These are phyloP conservation scores for Aphrophora alni DNA, from an alignment of 2,888 invertebrate genomes.

Conservation along the genomic window DNA sequence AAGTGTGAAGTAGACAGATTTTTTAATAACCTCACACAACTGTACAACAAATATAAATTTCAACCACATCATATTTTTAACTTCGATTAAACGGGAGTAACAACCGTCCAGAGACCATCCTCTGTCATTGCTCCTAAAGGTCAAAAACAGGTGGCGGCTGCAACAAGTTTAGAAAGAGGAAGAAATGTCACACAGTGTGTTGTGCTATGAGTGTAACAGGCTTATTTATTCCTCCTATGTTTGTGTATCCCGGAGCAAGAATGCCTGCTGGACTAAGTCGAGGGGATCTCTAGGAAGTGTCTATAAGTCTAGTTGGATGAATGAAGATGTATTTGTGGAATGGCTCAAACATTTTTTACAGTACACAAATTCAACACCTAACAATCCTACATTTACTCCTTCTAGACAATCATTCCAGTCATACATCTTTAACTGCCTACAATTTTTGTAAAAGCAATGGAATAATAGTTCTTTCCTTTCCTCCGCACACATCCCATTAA, in stretches of 20 bases:
- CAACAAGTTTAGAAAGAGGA: too few relatives aligned
- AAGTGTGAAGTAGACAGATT: too few relatives aligned
- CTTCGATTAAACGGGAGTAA: slow-evolving; percentile 57
- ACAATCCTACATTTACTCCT: not conserved
- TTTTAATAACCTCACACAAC: too few relatives aligned
- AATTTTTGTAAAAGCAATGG: slow-evolving; percentile 47
- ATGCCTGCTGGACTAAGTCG: too few relatives aligned
- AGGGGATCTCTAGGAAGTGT: slow-evolving; percentile 45
- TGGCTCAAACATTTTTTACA: too few relatives aligned
- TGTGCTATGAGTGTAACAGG: slow-evolving; percentile 57
- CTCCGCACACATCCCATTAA: too few relatives aligned
- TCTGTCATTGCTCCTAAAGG: not conserved
- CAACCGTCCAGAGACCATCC: too few relatives aligned
- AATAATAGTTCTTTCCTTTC: slow-evolving; percentile 49
- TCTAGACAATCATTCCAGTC: slow-evolving; percentile 41
- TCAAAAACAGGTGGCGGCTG: not conserved
- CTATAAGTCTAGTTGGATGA: slow-evolving; percentile 53
- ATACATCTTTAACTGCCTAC: too few relatives aligned
- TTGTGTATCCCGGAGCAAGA: slow-evolving; percentile 57
- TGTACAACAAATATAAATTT: slow-evolving; percentile 44
- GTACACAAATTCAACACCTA: not conserved
- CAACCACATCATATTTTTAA: slow-evolving; percentile 54
- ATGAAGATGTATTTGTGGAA: too few relatives aligned
- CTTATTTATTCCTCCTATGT: too few relatives aligned
- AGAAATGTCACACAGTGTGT: slow-evolving; percentile 55